A percentile compares a stretch with the other conserved stretches of the same genome.
phyloP scores from a whole-genome alignment of 1,140 invertebrate genomes.

The Nasonia longicornis region DNA sequence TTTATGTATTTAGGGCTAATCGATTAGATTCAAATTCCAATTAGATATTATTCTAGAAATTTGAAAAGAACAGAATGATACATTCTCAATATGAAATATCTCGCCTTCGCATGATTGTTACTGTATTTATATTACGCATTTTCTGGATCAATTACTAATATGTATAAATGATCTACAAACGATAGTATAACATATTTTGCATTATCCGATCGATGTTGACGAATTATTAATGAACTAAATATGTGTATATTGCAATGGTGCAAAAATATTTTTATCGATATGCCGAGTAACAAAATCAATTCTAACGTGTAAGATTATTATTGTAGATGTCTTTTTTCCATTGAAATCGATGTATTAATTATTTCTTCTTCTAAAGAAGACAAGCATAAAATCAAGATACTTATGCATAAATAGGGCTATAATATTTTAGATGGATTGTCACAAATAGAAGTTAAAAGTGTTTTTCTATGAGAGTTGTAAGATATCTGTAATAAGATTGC shows the following conservation, averaged over 20 bases:
- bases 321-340: constrained; percentile 8
- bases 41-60: constrained; percentile 8
- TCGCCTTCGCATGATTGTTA: constrained; percentile 4
- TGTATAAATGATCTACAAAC: not conserved
- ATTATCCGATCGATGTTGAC: constrained; percentile 6
- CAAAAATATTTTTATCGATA: constrained; percentile 21
- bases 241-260: constrained; percentile 21
- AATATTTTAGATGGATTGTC: not conserved
- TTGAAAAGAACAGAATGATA: not conserved
- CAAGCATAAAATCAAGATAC: not conserved
- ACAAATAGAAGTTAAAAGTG: not conserved
- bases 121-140: not conserved
- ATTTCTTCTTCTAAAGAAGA: not conserved
- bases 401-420: not conserved
- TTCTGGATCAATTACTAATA: constrained; percentile 17
- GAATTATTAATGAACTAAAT: constrained; percentile 41
- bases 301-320: not conserved
- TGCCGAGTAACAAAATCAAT: not conserved
- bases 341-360: constrained; percentile 4
- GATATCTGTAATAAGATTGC: not conserved
- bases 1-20: not conserved
- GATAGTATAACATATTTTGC: not conserved
- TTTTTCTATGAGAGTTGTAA: not conserved
- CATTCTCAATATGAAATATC: constrained; percentile 9
- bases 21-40: not conserved